Percentiles rank a stretch among this genome's conserved stretches.
Evolutionary conservation across 2,113 vertebrate genomes (phyloP).

Genomic region (Alethe castanea): DNA sequence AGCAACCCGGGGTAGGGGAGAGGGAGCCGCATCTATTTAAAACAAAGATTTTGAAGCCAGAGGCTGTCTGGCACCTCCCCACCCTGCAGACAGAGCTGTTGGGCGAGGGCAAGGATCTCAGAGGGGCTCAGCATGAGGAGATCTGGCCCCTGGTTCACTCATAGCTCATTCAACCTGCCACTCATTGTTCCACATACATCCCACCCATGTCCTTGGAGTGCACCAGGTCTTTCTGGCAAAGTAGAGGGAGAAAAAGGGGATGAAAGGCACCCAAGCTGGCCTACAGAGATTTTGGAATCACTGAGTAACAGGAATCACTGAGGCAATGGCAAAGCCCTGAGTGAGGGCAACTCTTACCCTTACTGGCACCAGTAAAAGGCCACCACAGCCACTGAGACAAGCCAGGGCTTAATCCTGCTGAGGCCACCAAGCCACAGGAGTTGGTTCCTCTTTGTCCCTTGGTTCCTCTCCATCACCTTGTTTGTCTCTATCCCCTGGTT

Average conservation of each 20-base stretch:
- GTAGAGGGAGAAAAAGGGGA: not conserved
- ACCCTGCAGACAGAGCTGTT: not conserved
- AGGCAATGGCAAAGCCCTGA: not conserved
- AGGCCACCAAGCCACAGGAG: fast-evolving
- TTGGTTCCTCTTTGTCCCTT: not conserved
- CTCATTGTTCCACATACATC: not conserved
- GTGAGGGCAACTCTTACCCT: not conserved
- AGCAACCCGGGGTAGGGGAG: not conserved
- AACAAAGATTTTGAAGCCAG: not conserved
- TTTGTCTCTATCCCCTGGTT: not conserved
- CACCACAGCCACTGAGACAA: not conserved
- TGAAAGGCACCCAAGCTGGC: too few species aligned
- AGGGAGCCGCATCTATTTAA: too few species aligned
- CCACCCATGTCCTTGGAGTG: not conserved
- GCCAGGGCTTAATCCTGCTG: not conserved
- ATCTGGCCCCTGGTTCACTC: not conserved
- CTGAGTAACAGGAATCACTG: not conserved
- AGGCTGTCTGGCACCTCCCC: not conserved
- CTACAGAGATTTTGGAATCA: not conserved
- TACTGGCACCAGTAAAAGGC: not conserved
- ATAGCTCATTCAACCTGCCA: not conserved
- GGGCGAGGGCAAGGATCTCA: not conserved
- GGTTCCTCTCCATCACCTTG: not conserved
- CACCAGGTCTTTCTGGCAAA: not conserved
- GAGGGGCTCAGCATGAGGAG: not conserved